These are phyloP conservation scores for Siphamia tubifer DNA, from an alignment of 2,113 vertebrate species.

Conservation along the genomic window DNA sequence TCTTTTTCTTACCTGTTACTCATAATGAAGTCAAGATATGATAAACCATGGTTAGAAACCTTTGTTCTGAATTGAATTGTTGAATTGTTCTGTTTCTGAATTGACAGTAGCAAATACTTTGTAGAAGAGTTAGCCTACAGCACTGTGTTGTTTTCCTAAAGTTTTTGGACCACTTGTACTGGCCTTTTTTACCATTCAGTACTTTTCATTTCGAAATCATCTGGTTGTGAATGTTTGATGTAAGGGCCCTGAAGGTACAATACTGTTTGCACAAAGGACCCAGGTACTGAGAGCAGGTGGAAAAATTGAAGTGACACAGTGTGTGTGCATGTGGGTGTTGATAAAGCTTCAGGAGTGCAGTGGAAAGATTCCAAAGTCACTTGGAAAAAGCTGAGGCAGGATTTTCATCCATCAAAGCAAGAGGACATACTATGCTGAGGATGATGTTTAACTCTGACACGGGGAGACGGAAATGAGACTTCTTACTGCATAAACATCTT, in stretches of 20 bases:
- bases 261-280: neutral
- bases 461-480: neutral
- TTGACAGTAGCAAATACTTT: too few species aligned
- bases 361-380: constrained; percentile 29
- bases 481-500: constrained; percentile 17
- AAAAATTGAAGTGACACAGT: constrained; percentile 25
- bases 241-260: constrained; percentile 17
- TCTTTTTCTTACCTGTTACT: too few species aligned
- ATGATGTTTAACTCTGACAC: constrained; percentile 29
- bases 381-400: constrained; percentile 44
- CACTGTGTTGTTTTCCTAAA: neutral
- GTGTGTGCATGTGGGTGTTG: constrained; percentile 4
- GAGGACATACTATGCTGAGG: constrained; percentile 35
- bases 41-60: too few species aligned
- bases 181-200: neutral
- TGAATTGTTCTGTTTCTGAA: too few species aligned
- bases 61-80: too few species aligned
- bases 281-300: constrained; percentile 27
- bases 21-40: too few species aligned
- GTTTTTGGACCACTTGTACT: neutral
- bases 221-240: constrained; percentile 17
- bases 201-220: neutral
- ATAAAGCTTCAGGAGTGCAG: constrained; percentile 10
- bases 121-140: too few species aligned
- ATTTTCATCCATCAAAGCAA: constrained; percentile 41